Evolutionary conservation across 1,140 invertebrate species (phyloP).

Genomic region (Mamestra configurata): DNA sequence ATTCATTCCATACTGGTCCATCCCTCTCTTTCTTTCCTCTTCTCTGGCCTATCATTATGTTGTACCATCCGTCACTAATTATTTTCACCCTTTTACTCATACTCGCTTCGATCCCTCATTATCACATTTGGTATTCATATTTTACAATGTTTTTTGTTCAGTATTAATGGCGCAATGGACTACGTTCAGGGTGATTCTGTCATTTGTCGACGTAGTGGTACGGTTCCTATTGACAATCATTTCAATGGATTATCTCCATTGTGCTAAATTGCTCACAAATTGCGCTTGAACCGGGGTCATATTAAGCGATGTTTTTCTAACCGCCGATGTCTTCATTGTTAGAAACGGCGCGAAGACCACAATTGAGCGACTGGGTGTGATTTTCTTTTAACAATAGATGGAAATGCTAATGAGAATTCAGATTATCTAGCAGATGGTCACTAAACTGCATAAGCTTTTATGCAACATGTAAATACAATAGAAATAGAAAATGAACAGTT

Average conservation of each 20-base stretch:
- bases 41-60: no score
- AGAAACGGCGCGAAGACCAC: background rate
- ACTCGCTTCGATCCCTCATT: no score
- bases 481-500: no score
- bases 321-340: background rate
- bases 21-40: no score
- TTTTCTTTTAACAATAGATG: background rate
- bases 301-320: slow-evolving; percentile 13
- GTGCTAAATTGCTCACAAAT: slow-evolving; percentile 38
- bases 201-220: background rate
- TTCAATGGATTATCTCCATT: slow-evolving; percentile 35
- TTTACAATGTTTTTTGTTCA: background rate
- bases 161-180: background rate
- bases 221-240: slow-evolving; percentile 10
- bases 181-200: background rate
- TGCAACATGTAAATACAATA: no score
- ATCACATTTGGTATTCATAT: no score
- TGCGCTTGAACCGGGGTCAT: slow-evolving; percentile 25
- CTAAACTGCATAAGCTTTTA: no score
- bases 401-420: background rate
- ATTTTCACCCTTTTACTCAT: no score
- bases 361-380: background rate
- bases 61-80: no score
- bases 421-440: background rate
- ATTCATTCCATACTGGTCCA: no score